Conservation (phyloP, 2,797 vertebrate species). For the Sebastes itinus region DNA sequence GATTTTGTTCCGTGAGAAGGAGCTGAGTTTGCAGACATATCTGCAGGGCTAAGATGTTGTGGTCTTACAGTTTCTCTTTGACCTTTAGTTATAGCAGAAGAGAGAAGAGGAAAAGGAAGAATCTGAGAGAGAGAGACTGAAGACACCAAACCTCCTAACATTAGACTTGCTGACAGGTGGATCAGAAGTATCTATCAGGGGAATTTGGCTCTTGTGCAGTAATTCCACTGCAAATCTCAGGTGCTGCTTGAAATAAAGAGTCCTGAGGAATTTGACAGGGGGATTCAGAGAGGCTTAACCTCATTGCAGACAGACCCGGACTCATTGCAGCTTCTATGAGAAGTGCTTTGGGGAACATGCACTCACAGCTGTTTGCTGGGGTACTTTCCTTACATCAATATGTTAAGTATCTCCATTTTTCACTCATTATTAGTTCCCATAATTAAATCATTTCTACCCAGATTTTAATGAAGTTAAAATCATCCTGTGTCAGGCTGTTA, state of each 20-base stretch:
- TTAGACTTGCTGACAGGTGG: background rate
- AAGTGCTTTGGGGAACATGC: background rate
- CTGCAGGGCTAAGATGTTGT: background rate
- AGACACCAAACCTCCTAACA: background rate
- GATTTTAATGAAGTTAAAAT: constrained; percentile 59
- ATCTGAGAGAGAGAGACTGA: background rate
- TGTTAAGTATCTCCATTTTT: background rate
- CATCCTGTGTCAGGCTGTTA: constrained; percentile 24
- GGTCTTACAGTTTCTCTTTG: background rate
- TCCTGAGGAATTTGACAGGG: background rate
- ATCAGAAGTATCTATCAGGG: background rate
- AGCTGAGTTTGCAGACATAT: background rate
- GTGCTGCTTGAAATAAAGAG: background rate
- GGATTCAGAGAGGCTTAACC: background rate
- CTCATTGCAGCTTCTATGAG: background rate
- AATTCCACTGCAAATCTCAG: background rate
- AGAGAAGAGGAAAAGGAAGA: background rate
- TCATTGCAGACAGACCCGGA: background rate
- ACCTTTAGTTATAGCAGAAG: background rate
- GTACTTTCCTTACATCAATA: background rate
- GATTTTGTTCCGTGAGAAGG: background rate
- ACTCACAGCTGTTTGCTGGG: background rate
- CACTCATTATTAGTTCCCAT: background rate
- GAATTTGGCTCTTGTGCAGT: background rate
- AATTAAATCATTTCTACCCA: constrained; percentile 43